A percentile compares a stretch with the other conserved stretches of the same genome.
Conservation (phyloP, 2,797 vertebrate species). For the Onychomys leucogaster region DNA sequence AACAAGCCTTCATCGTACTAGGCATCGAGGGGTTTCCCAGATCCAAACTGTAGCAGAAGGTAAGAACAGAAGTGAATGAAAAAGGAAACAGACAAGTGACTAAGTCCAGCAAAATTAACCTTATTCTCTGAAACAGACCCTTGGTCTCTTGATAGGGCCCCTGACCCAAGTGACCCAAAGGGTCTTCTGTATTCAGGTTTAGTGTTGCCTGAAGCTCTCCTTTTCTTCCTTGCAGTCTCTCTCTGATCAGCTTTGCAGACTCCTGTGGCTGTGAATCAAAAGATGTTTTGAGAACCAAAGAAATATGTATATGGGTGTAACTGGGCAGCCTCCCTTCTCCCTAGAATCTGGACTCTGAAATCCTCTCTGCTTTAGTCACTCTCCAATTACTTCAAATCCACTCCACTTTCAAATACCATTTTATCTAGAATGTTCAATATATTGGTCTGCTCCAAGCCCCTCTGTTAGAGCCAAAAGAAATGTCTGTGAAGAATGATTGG, state of each 20-base stretch:
- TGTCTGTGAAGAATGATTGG: not conserved
- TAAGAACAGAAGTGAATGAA: too few relatives aligned
- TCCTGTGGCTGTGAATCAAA: not conserved
- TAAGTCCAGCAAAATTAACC: not conserved
- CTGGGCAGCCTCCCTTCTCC: not conserved
- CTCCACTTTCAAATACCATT: not conserved
- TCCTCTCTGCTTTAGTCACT: not conserved
- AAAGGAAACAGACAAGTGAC: not conserved
- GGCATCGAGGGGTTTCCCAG: not conserved
- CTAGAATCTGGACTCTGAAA: not conserved
- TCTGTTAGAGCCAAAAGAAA: not conserved
- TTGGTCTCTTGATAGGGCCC: too few relatives aligned
- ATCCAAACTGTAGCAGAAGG: not conserved
- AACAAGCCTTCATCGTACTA: not conserved
- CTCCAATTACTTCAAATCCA: not conserved
- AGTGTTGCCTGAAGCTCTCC: not conserved
- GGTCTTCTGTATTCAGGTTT: not conserved
- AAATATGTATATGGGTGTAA: fast-evolving
- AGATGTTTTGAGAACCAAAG: not conserved
- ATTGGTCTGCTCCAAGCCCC: not conserved
- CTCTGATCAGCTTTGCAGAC: not conserved
- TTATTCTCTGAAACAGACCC: not conserved
- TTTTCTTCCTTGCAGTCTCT: not conserved
- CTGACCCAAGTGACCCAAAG: too few relatives aligned
- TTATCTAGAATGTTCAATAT: not conserved